These are phyloP conservation scores for Pachycephus smyrnensis DNA, from an alignment of 2,888 invertebrate genomes.

Conservation along the genomic window DNA sequence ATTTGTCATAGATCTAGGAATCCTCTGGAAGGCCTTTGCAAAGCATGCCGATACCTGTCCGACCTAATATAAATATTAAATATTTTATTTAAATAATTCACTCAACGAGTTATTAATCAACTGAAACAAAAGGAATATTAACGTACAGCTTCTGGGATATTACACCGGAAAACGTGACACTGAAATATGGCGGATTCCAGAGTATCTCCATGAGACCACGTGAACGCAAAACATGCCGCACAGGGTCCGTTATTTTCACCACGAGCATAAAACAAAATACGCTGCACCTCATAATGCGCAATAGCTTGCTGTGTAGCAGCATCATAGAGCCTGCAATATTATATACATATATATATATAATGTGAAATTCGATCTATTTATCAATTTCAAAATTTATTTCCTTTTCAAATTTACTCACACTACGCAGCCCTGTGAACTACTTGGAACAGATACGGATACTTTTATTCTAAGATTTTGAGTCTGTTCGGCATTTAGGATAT, in stretches of 20 bases:
- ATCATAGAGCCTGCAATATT: slow-evolving; percentile 79
- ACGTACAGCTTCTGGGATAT: slow-evolving; percentile 92
- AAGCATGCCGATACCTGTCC: slow-evolving; percentile 78
- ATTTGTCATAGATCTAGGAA: slow-evolving; percentile 85
- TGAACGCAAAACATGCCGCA: slow-evolving; percentile 97
- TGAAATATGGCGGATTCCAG: slow-evolving; percentile 91
- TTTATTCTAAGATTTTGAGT: slow-evolving; percentile 83
- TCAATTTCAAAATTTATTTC: not conserved
- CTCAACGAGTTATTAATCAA: not conserved
- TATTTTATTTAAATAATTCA: not conserved
- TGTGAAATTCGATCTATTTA: not conserved
- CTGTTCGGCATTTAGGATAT: slow-evolving; percentile 84
- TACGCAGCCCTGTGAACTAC: slow-evolving; percentile 91
- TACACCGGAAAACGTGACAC: slow-evolving; percentile 97
- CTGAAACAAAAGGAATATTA: not conserved
- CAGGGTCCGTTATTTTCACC: slow-evolving; percentile 86
- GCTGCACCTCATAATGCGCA: slow-evolving; percentile 89
- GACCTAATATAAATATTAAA: slow-evolving; percentile 64
- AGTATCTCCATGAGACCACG: slow-evolving; percentile 94
- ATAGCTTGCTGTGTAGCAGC: slow-evolving; percentile 82
- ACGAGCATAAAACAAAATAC: slow-evolving; percentile 94
- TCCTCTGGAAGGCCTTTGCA: slow-evolving; percentile 92
- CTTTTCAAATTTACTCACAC: slow-evolving; percentile 75
- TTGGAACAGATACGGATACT: slow-evolving; percentile 92
- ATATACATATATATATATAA: not conserved